These are phyloP conservation scores for Drosophila emarginata DNA, from an alignment of 2,888 invertebrate genomes.

Conservation along the genomic window DNA sequence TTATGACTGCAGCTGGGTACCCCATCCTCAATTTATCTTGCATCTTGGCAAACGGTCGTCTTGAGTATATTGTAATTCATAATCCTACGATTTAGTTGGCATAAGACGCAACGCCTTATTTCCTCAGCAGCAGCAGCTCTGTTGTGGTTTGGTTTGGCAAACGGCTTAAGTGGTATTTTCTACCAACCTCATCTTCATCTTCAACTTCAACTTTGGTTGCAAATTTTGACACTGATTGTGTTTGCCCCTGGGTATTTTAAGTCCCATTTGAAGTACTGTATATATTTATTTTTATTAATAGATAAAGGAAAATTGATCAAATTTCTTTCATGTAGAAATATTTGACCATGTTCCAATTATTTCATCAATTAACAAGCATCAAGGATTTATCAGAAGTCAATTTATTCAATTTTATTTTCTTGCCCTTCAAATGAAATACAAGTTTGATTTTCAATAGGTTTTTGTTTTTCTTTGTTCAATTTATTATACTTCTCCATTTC, in stretches of 20 bases:
- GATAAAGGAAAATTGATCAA: slow-evolving; percentile 61
- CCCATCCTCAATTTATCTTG: background rate
- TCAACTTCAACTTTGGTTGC: slow-evolving; percentile 36
- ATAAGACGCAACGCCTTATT: slow-evolving; percentile 74
- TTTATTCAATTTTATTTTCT: background rate
- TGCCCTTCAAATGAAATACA: background rate
- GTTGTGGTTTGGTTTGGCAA: slow-evolving; percentile 62
- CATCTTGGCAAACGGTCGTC: slow-evolving; percentile 36
- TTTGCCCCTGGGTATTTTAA: slow-evolving; percentile 48
- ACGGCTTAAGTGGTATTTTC: slow-evolving; percentile 63
- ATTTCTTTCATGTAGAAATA: slow-evolving; percentile 33
- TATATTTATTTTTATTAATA: slow-evolving; percentile 57
- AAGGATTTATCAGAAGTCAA: background rate
- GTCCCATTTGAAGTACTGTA: background rate
- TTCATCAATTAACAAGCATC: background rate
- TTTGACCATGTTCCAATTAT: background rate
- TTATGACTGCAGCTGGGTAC: slow-evolving; percentile 61
- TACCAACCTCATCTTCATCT: slow-evolving; percentile 20
- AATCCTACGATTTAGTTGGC: slow-evolving; percentile 74
- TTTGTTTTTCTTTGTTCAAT: slow-evolving; percentile 23
- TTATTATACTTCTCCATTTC: slow-evolving; percentile 19
- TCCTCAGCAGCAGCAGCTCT: slow-evolving; percentile 26
- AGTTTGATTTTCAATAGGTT: slow-evolving; percentile 20
- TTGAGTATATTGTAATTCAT: slow-evolving; percentile 76
- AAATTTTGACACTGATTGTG: slow-evolving; percentile 77